Percentiles rank a stretch among this genome's conserved stretches.
These are phyloP conservation scores for Speoplatyrhinus poulsoni DNA, from an alignment of 2,113 vertebrate genomes.

Conservation along the genomic window DNA sequence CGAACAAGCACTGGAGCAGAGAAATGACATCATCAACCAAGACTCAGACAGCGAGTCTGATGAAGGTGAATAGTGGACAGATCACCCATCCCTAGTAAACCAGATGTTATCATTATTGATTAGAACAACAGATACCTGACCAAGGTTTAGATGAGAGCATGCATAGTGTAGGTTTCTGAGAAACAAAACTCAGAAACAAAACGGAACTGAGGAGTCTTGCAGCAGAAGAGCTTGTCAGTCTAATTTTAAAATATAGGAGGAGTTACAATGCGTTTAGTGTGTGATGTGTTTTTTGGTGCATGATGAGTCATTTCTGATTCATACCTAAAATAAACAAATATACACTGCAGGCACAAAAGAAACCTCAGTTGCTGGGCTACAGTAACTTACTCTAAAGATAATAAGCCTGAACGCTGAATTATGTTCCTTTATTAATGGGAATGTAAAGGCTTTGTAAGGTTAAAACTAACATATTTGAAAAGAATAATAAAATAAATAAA, in stretches of 20 bases:
- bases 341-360: too few species aligned
- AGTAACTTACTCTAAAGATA: too few species aligned
- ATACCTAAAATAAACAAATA: too few species aligned
- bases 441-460: neutral
- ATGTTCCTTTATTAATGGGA: neutral
- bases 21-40: slow-evolving; percentile 93
- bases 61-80: slow-evolving; percentile 83
- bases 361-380: too few species aligned
- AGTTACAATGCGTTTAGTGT: too few species aligned
- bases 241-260: too few species aligned
- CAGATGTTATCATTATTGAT: slow-evolving; percentile 40
- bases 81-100: slow-evolving; percentile 10
- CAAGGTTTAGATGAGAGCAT: slow-evolving; percentile 9
- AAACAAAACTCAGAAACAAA: too few species aligned
- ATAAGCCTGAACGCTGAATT: too few species aligned
- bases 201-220: too few species aligned
- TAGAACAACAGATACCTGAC: slow-evolving; percentile 5
- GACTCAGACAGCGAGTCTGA: slow-evolving; percentile 99
- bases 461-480: neutral
- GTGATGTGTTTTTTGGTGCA: too few species aligned
- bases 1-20: slow-evolving; percentile 95
- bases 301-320: too few species aligned
- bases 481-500: neutral
- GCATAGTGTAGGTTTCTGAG: slow-evolving; percentile 1
- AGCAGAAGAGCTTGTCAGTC: too few species aligned